Percentiles rank a stretch among this genome's conserved stretches.
Evolutionary conservation across 1,140 invertebrate species (phyloP).

Genomic region (Panonychus citri): DNA sequence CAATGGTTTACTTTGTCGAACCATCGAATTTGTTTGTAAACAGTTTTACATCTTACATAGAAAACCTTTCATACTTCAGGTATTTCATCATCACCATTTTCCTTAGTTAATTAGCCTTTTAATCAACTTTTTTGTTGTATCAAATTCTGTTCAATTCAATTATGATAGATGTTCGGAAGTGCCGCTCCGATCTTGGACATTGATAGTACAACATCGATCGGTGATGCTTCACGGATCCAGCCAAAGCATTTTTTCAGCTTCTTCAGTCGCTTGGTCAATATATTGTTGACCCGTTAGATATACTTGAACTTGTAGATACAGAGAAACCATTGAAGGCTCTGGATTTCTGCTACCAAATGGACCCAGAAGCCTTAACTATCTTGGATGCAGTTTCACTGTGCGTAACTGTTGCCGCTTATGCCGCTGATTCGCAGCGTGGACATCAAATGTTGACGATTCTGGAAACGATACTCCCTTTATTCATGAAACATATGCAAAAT

Average conservation of each 20-base stretch:
- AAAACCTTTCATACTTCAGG: slow-evolving; percentile 76
- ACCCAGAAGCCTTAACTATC: slow-evolving; percentile 77
- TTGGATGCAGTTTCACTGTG: slow-evolving; percentile 80
- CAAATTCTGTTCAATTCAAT: background rate
- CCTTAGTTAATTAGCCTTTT: background rate
- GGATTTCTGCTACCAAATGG: slow-evolving; percentile 89
- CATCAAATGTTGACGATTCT: slow-evolving; percentile 94
- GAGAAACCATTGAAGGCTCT: slow-evolving; percentile 88
- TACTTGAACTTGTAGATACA: slow-evolving; percentile 80
- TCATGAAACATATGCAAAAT: slow-evolving; percentile 72
- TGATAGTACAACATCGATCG: slow-evolving; percentile 38
- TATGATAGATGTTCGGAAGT: slow-evolving; percentile 83
- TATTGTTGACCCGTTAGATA: slow-evolving; percentile 76
- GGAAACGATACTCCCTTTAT: slow-evolving; percentile 83
- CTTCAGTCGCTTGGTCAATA: slow-evolving; percentile 56
- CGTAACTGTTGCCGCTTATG: slow-evolving; percentile 92
- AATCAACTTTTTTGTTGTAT: background rate
- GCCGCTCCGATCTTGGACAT: slow-evolving; percentile 86
- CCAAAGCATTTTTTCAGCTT: slow-evolving; percentile 18
- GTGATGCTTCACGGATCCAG: slow-evolving; percentile 20
- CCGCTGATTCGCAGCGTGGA: slow-evolving; percentile 75
- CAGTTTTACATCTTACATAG: slow-evolving; percentile 95
- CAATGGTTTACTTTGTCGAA: slow-evolving; percentile 67
- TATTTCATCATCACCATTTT: slow-evolving; percentile 11
- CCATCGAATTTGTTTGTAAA: slow-evolving; percentile 90